Percentiles rank a stretch among this genome's conserved stretches.
phyloP scores from a whole-genome alignment of 2,888 invertebrate species.

The Andrena hattorfiana region DNA sequence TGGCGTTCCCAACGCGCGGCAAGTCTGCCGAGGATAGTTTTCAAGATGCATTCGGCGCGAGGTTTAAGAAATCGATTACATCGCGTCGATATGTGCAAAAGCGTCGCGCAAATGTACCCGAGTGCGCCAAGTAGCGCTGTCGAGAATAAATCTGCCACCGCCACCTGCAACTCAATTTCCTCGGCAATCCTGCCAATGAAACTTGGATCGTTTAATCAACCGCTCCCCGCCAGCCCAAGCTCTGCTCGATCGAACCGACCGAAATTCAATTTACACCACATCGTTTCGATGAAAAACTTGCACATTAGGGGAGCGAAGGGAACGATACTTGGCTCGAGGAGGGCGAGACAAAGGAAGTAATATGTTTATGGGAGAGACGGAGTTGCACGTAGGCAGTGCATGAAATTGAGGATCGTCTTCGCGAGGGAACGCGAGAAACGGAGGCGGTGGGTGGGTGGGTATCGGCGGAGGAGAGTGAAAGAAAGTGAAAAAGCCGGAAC shows the following conservation, averaged over 20 bases:
- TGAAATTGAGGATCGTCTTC: slow-evolving; percentile 22
- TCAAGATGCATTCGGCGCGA: too few relatives aligned
- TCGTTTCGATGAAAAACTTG: background rate
- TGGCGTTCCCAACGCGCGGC: background rate
- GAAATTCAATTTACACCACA: background rate
- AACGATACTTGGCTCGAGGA: too few relatives aligned
- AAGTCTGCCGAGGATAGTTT: too few relatives aligned
- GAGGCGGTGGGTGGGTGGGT: background rate
- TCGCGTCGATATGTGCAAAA: too few relatives aligned
- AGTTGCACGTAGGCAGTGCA: background rate
- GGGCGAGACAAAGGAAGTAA: background rate
- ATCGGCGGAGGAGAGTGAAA: slow-evolving; percentile 53
- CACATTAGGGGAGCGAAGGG: too few relatives aligned
- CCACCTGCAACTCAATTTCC: background rate
- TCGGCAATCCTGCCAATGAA: background rate
- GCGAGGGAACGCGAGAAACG: background rate
- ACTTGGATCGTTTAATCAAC: background rate
- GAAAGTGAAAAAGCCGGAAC: slow-evolving; percentile 66
- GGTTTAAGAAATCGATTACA: too few relatives aligned
- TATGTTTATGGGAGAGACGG: background rate
- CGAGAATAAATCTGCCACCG: slow-evolving; percentile 9
- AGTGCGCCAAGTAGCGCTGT: slow-evolving; percentile 2
- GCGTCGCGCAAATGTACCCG: background rate
- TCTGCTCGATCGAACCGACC: background rate
- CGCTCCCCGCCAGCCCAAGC: background rate